phyloP scores from a whole-genome alignment of 2,113 vertebrate genomes.

The Orientallactaga bullata region DNA sequence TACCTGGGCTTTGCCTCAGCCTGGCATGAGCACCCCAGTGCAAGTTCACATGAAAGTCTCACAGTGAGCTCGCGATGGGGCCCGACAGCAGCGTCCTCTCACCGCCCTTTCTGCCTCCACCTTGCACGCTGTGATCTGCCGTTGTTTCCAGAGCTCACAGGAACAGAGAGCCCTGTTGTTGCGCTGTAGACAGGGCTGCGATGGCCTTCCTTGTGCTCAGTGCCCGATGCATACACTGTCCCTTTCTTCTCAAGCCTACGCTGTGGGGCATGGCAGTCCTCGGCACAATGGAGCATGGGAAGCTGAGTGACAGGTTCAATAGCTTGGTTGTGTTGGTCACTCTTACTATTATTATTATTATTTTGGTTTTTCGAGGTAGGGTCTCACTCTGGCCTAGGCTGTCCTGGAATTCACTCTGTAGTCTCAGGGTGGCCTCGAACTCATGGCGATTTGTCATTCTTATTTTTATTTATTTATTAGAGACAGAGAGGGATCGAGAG shows the following conservation, averaged over 20 bases:
- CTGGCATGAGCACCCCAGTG: background rate
- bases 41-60: background rate
- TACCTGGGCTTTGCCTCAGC: background rate
- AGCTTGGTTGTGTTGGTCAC: background rate
- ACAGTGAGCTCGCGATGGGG: background rate
- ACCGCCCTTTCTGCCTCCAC: background rate
- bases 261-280: background rate
- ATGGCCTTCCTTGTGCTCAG: accelerated
- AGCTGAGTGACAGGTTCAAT: background rate
- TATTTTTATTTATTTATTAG: no score
- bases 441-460: no score
- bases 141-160: background rate
- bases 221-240: background rate
- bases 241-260: background rate
- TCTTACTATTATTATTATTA: no score
- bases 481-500: no score
- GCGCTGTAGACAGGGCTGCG: background rate
- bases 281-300: background rate
- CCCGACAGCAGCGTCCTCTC: background rate
- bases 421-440: no score
- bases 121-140: background rate
- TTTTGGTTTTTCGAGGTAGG: no score
- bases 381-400: no score
- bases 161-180: background rate
- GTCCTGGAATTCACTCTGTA: no score